Evolutionary conservation across 2,797 vertebrate species (phyloP).

Genomic region (Leptodactylus fallax): DNA sequence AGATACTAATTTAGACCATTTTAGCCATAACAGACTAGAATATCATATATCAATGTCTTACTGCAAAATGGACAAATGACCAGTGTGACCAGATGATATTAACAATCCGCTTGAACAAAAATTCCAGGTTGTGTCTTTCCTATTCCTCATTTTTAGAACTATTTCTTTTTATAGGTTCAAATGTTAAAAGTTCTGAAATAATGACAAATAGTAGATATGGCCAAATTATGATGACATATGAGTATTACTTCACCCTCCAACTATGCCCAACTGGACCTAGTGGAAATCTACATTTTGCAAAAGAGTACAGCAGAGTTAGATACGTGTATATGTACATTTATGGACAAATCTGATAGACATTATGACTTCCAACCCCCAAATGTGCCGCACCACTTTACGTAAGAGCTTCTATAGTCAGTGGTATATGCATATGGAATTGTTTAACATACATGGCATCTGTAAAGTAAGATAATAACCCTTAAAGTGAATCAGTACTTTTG

Average conservation of each 20-base stretch:
- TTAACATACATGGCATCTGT: neutral
- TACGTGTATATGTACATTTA: slow-evolving; percentile 2
- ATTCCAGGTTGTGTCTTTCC: no score
- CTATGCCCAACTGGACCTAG: neutral
- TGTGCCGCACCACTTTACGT: neutral
- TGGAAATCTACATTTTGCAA: neutral
- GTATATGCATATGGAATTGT: neutral
- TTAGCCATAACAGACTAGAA: no score
- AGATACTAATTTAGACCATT: neutral
- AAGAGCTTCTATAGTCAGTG: no score
- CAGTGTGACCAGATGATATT: no score
- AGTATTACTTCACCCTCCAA: neutral
- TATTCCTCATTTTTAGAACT: no score
- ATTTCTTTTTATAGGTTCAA: no score
- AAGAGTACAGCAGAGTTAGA: neutral
- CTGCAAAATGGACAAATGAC: no score
- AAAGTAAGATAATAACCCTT: neutral
- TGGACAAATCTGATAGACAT: neutral
- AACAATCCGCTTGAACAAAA: no score
- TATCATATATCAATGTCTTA: no score
- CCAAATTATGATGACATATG: neutral
- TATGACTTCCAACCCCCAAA: neutral
- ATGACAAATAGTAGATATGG: neutral
- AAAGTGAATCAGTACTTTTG: neutral
- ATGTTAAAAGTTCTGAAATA: neutral